Base-by-base conservation (phyloP, 2,888 invertebrate species). In the Mesopsocus fuscifrons region DNA sequence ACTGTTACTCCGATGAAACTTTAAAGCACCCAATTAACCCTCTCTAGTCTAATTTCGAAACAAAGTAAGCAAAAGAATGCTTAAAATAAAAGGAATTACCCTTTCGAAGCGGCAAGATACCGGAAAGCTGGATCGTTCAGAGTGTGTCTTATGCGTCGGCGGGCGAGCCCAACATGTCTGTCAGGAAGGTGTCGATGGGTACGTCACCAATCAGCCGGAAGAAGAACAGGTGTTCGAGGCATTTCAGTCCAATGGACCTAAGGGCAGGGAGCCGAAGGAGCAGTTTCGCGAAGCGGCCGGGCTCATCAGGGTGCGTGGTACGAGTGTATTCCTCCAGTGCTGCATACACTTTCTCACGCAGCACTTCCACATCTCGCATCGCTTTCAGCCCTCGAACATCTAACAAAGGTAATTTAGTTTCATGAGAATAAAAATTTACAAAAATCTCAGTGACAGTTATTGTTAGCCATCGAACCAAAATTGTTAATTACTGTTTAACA, bases 301-400 rank as follows among this genome's bases (percentile, higher is more conserved):
- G 83, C 57, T 97, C 95, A 20, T 81, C 76, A 21, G 89, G 82
- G 66, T 88, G 87, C 50, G 78, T 74, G 26, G 76, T 71, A 48
- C 87, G 77, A 49, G 87, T 87, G 66, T 98, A 94, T 57, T 95
- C 92, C 63, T 98, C 95, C 53, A 98, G 69, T 43, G 91, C 83
- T 3, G 87, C 82, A 61, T 94, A 98, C 50, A 84, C 89, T 67
- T 92, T 94, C 64, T 97, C 94, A 48, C 98, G 72, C 43, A 95
- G 70, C 44, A 77, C 67, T 53, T 88, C 85, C 5, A 94, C 81
- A 55, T 84, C 82, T 52, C 72, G 72, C 21, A 77, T 73, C 44
- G 81, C 79, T 57, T 81, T 79, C 52, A 98, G 65, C 42, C 88
- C 89, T 57, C 91, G 81, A 21, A 92, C 83, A 62, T 91, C 91